Conservation (phyloP, 2,797 vertebrate species). For the Enteromius treurensis region DNA sequence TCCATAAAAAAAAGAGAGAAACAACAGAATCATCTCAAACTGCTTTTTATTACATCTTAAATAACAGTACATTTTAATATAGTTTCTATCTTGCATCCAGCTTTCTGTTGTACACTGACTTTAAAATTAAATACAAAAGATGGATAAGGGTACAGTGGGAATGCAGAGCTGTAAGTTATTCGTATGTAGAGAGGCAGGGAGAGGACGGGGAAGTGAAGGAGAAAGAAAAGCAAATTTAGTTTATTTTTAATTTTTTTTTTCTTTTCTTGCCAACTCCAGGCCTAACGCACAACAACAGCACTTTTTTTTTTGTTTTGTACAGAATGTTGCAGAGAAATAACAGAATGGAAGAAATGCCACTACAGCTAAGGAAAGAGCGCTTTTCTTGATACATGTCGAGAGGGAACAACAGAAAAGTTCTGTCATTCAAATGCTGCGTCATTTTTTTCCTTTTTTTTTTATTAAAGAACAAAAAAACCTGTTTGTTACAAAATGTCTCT, state of each 20-base stretch:
- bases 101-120: slow-evolving; percentile 98
- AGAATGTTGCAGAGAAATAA: slow-evolving; percentile 89
- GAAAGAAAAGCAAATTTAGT: slow-evolving; percentile 80
- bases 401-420: slow-evolving; percentile 84
- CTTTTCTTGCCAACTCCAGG: slow-evolving; percentile 91
- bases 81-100: slow-evolving; percentile 99
- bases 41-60: slow-evolving; percentile 99
- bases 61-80: slow-evolving; percentile 99
- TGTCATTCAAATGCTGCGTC: slow-evolving; percentile 86
- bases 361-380: slow-evolving; percentile 87
- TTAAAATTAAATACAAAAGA: slow-evolving; percentile 99
- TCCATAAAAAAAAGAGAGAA: too few species aligned
- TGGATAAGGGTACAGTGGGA: slow-evolving; percentile 86
- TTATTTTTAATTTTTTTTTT: slow-evolving; percentile 71
- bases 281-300: slow-evolving; percentile 95
- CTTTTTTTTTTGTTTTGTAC: slow-evolving; percentile 82
- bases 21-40: slow-evolving; percentile 87
- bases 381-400: slow-evolving; percentile 81
- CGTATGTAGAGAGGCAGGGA: slow-evolving; percentile 75
- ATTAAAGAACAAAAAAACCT: slow-evolving; percentile 84
- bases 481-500: slow-evolving; percentile 82
- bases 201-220: slow-evolving; percentile 76
- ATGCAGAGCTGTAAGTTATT: slow-evolving; percentile 94
- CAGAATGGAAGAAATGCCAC: slow-evolving; percentile 85
- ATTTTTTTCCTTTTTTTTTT: slow-evolving; percentile 72